Conservation (phyloP, 2,113 vertebrate species). For the Pygoscelis antarcticus region DNA sequence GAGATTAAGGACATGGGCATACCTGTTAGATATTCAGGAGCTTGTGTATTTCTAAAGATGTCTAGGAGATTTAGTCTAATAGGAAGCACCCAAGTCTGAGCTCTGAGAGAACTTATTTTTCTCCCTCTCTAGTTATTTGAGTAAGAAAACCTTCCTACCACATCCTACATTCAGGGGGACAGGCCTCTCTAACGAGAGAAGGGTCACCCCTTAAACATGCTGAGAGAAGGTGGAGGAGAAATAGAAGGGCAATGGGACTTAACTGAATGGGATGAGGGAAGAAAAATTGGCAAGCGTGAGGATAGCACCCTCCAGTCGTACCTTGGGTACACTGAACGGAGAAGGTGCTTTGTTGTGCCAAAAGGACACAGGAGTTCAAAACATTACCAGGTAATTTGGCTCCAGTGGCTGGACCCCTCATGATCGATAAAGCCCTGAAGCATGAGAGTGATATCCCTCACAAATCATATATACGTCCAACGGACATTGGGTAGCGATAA, state of each 20-base stretch:
- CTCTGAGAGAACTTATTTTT: neutral
- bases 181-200: neutral
- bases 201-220: neutral
- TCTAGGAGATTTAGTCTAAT: neutral
- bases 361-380: neutral
- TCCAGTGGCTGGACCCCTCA: neutral
- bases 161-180: neutral
- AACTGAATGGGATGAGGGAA: neutral
- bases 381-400: neutral
- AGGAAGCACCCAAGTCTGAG: neutral
- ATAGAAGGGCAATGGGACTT: neutral
- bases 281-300: rapidly evolving
- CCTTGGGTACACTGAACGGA: neutral
- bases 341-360: neutral
- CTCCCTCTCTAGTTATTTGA: neutral
- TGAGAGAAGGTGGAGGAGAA: neutral
- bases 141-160: neutral
- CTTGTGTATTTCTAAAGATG: neutral
- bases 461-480: neutral
- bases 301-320: neutral
- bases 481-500: rapidly evolving
- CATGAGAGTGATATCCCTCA: neutral
- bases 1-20: neutral
- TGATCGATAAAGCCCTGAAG: neutral
- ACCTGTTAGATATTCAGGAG: neutral